Evolutionary conservation across 2,797 vertebrate genomes (phyloP).

Genomic region (Ptychobarbus kaznakovi): DNA sequence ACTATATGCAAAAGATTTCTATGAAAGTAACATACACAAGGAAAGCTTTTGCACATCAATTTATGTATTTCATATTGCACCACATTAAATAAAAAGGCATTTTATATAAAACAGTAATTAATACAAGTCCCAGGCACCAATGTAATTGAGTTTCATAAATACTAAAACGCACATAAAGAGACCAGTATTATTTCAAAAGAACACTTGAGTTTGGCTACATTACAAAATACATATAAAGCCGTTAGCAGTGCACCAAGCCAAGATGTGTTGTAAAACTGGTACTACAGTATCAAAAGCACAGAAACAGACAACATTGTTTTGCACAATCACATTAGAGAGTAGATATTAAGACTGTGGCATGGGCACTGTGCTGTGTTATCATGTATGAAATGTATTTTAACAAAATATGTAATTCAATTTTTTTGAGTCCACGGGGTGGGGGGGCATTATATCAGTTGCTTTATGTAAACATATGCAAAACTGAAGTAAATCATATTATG

Average conservation of each 20-base stretch:
- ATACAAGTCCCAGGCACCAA: constrained; percentile 53
- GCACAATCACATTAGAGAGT: constrained; percentile 30
- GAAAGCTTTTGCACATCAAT: not conserved
- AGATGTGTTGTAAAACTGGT: constrained; percentile 10
- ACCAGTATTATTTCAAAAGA: constrained; percentile 35
- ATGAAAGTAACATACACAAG: not conserved
- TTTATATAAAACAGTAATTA: constrained; percentile 55
- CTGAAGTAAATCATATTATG: not conserved
- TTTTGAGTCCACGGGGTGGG: not conserved
- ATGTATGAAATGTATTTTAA: not conserved
- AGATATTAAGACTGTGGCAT: not conserved
- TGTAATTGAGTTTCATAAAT: constrained; percentile 40
- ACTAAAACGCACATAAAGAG: constrained; percentile 43
- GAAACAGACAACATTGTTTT: constrained; percentile 28
- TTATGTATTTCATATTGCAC: constrained; percentile 60
- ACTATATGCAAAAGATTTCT: not conserved
- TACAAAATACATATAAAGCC: constrained; percentile 43
- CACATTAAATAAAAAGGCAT: constrained; percentile 57
- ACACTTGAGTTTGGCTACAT: constrained; percentile 38
- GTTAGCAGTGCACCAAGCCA: constrained; percentile 49
- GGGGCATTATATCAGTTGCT: not conserved
- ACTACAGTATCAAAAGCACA: constrained; percentile 53
- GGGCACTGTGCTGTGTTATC: not conserved
- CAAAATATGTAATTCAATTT: not conserved
- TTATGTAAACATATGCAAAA: constrained; percentile 29